These are phyloP conservation scores for Erinaceus europaeus DNA, from an alignment of 2,113 vertebrate species.

Conservation along the genomic window DNA sequence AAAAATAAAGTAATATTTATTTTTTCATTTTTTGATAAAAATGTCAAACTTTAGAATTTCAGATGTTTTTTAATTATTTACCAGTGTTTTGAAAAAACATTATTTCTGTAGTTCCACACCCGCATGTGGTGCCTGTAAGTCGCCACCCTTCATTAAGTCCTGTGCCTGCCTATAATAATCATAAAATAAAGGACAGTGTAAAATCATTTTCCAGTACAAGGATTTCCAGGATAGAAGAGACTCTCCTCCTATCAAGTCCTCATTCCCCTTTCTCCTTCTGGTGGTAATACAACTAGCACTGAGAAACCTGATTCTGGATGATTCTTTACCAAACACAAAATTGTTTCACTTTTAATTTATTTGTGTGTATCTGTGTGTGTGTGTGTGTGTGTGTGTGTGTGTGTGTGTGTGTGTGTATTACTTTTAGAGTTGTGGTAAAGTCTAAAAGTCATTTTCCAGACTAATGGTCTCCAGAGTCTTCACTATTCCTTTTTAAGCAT, in stretches of 20 bases:
- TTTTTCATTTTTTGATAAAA: neutral
- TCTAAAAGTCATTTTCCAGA: neutral
- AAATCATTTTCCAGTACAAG: neutral
- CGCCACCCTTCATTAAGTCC: no score
- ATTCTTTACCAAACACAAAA: neutral
- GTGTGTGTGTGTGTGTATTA: neutral
- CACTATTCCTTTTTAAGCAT: neutral
- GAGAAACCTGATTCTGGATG: neutral
- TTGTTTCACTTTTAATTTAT: neutral
- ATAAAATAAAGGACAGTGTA: neutral
- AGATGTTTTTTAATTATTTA: no score
- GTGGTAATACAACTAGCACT: no score
- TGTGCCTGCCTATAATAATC: no score
- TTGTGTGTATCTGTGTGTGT: no score
- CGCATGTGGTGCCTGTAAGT: no score
- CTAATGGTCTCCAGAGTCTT: neutral
- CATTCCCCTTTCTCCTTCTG: neutral
- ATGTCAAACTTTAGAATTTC: neutral
- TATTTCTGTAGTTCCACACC: no score
- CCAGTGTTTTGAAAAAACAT: no score
- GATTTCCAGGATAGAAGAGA: neutral
- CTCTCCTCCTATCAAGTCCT: no score
- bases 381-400: no score
- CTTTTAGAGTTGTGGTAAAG: neutral
- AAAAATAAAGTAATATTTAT: neutral